These are phyloP conservation scores for Tretioscincus oriximinensis DNA, from an alignment of 2,113 vertebrate genomes.

Conservation along the genomic window DNA sequence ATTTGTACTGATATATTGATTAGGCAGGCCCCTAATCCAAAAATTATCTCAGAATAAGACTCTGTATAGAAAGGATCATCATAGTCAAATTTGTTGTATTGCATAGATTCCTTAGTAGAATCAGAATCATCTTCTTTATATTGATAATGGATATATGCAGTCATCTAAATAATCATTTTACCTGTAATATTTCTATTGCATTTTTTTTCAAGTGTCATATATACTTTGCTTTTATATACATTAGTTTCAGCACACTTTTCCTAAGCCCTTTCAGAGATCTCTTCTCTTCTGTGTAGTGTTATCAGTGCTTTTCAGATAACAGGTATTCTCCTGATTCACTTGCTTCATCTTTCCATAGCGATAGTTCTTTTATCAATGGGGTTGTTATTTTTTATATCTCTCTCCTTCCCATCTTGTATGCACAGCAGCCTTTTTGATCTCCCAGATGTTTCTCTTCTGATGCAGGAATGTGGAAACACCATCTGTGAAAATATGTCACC, in stretches of 20 bases:
- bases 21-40: too few relatives aligned
- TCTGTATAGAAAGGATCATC: too few relatives aligned
- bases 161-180: not conserved
- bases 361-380: conserved; percentile 35
- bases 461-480: conserved; percentile 17
- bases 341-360: conserved; percentile 28
- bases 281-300: conserved; percentile 18
- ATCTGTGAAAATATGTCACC: conserved; percentile 23
- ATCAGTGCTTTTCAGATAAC: conserved; percentile 23
- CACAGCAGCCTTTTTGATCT: conserved; percentile 20
- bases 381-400: conserved; percentile 38
- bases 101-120: not conserved
- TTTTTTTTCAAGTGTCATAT: not conserved
- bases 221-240: not conserved
- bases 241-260: conserved; percentile 30
- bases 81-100: not conserved
- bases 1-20: too few relatives aligned
- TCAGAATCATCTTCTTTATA: not conserved
- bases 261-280: conserved; percentile 16
- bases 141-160: not conserved
- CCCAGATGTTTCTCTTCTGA: not conserved
- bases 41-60: too few relatives aligned
- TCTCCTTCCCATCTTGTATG: conserved; percentile 22
- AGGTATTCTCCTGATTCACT: conserved; percentile 24
- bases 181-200: not conserved